Base-by-base conservation (phyloP, 2,888 invertebrate species). In the Bursaphelenchus okinawaensis region DNA sequence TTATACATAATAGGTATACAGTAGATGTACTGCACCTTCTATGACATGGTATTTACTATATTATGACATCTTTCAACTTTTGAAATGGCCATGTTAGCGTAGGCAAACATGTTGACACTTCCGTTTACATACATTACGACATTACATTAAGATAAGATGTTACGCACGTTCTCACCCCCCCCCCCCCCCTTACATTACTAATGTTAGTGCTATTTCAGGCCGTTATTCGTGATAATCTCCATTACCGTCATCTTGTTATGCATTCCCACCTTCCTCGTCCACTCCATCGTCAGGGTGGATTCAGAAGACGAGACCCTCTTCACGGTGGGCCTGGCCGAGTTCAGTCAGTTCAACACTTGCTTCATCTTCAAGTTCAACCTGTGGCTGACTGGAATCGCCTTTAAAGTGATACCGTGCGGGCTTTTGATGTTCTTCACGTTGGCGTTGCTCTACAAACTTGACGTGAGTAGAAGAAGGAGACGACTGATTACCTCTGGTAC, bases 261-360 rank as follows among this genome's bases (percentile, higher is more conserved):
- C 27, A 71, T 80, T 63, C 80, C 80, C 7, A 80, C 80, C 0
- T 74, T 81, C 24, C 70, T 81, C 67, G 80, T 80, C 1, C 80
- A 80, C 63, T 71, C 75, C 55, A 77, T 79, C 58, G 75, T 80
- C 23, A 63, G 73, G 16, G 78, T 71, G 12, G 52, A 55, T 6
- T 56, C 31, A 29, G 58, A 62, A 19, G 56, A 67, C 24, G 62
- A 57, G 19, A 55, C 59, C 8, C 62, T 74, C 23, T 75, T 72
- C 61, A 76, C 72, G 3, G 72, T 75, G 19, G 75, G 70, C 24
- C 63, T 74, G 22, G 69, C 74, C 22, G 77, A 75, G 1, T 68
- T 72, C 28, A 67, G 67, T 20, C 69, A 70, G 6, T 57, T 66
- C 27, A 70, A 75, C 52, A 75, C 75, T 1, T 82, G 82, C 54